Base-by-base conservation (phyloP, 1,140 invertebrate species). In the Temnothorax nylanderi region DNA sequence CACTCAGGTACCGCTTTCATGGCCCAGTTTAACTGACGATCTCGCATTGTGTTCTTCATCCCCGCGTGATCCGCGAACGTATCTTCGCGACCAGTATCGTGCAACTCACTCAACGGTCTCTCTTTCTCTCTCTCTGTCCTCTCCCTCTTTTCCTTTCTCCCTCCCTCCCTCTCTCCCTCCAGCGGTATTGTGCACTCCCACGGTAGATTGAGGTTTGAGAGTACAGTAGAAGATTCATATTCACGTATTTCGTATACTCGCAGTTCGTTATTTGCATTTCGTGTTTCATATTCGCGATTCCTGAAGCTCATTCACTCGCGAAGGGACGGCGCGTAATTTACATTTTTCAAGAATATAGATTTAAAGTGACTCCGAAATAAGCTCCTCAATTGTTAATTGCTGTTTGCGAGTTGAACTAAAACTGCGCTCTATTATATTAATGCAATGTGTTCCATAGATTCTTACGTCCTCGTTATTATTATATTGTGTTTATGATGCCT, bases 31-130 rank as follows among this genome's bases (percentile, higher is more conserved):
- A 84, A 74, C 80, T 47, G 69, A 84, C 80, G 69, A 84, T 75
- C 69, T 84, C 13, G 41, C 69, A 84, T 84, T 84, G 80, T 84
- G 69, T 84, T 74, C 80, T 84, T 84, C 69, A 84, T 84, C 69
- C 41, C 69, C 51, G 21, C 54, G 41, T 62, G 69, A 84, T 84
- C 54, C 26, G 56, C 26, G 69, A 84, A 26, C 56, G 80, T 84
- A 74, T 84, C 69, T 71, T 84, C 41, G 56, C 80, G 41, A 26
- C 32, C 26, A 51, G 67, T 82, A 72, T 74, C 80, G 34, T 60
- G 37, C 62, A 81, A 81, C 44, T 80, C 60, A 21, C 62, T 51
- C 77, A 37, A 54, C 5, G 8, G 1, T 16, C 13, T 76, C 16
- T 32, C 41, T 49, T n/a, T 41, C 34, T n/a, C 5, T 41, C 18